These are phyloP conservation scores for Chaetura pelagica DNA, from an alignment of 2,113 vertebrate genomes.

Conservation along the genomic window DNA sequence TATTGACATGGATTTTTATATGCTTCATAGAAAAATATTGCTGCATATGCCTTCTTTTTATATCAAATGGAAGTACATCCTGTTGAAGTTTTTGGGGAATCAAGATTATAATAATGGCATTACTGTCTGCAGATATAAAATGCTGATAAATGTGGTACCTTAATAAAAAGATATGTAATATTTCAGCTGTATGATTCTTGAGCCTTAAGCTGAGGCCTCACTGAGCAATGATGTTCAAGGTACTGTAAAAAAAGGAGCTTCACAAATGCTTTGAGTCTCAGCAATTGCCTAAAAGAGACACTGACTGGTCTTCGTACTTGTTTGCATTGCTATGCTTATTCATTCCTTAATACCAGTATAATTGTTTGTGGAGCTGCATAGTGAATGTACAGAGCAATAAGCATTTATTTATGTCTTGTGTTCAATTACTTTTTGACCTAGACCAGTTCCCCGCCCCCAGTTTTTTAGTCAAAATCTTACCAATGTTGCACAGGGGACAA, in stretches of 20 bases:
- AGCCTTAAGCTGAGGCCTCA: neutral
- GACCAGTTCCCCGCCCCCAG: fast-evolving
- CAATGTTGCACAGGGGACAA: neutral
- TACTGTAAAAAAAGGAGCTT: neutral
- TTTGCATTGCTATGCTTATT: neutral
- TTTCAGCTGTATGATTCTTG: neutral
- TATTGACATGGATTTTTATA: neutral
- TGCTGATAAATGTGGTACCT: neutral
- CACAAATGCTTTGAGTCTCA: neutral
- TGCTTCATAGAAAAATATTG: neutral
- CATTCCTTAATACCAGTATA: neutral
- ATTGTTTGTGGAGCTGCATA: neutral
- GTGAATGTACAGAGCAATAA: neutral
- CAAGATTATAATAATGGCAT: neutral
- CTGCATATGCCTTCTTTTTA: neutral
- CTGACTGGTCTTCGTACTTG: neutral
- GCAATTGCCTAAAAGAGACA: neutral
- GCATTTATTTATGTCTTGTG: neutral
- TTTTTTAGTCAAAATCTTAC: neutral
- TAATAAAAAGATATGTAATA: neutral
- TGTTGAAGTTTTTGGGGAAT: neutral
- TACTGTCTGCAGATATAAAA: neutral
- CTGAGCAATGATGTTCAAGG: neutral
- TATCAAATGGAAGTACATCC: neutral
- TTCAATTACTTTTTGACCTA: neutral